These are phyloP conservation scores for Melieria picta DNA, from an alignment of 2,888 invertebrate species.

Conservation along the genomic window DNA sequence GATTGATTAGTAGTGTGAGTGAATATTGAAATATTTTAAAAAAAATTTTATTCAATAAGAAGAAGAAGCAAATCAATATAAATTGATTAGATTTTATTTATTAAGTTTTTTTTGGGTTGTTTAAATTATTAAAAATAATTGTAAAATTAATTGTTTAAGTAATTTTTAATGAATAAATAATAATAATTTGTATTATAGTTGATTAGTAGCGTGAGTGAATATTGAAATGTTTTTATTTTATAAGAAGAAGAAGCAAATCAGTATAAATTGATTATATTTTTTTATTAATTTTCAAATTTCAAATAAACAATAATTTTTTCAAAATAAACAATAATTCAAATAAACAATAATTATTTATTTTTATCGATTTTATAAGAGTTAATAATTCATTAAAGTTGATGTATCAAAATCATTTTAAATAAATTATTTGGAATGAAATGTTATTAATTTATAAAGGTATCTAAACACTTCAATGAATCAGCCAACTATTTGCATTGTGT, in stretches of 20 bases:
- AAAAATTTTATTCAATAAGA: constrained; percentile 67
- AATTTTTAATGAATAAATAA: constrained; percentile 69
- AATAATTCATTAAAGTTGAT: constrained; percentile 69
- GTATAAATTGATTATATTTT: no score
- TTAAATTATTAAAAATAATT: constrained; percentile 65
- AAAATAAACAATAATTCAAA: constrained; percentile 47
- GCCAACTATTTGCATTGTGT: no score
- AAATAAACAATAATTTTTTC: no score
- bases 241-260: constrained; percentile 54
- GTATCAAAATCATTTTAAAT: constrained; percentile 72
- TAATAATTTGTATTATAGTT: constrained; percentile 68
- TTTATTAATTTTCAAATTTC: constrained; percentile 47
- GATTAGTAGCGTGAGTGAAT: constrained; percentile 71
- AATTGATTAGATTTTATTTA: constrained; percentile 33
- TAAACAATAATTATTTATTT: constrained; percentile 60
- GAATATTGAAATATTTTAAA: constrained; percentile 68
- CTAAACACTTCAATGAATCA: constrained; percentile 57
- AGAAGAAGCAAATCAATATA: no score
- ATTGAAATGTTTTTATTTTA: constrained; percentile 67
- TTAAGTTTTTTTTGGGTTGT: constrained; percentile 55
- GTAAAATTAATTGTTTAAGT: constrained; percentile 66
- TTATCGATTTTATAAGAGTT: constrained; percentile 74
- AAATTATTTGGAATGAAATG: constrained; percentile 73
- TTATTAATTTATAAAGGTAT: constrained; percentile 75
- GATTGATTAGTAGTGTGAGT: constrained; percentile 70